Evolutionary conservation across 2,888 invertebrate species (phyloP), one percentile per base, ranked within the genome.

Genomic region (Nemotelus pantherinus): DNA sequence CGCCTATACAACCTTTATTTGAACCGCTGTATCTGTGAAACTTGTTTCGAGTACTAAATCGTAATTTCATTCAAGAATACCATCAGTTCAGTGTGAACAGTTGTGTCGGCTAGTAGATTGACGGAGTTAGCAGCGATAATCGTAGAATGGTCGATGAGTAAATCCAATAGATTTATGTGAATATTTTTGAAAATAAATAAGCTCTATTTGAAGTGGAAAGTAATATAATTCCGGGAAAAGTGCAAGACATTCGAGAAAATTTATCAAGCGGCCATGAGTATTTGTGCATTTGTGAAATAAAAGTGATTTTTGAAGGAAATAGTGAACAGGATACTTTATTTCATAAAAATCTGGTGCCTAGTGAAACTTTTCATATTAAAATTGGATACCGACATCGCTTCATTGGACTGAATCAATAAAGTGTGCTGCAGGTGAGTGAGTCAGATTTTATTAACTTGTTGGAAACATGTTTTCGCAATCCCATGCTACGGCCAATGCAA

Each of bases 31-130:
- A 70, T 55, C 53, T 4, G 70, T 4, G 55, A 70, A 70, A 70
- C 70, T 70, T 53, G 70, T 43, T 70, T 44, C 55, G 43, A 70
- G 53, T 70, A 70, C 70, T 55, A 70, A 70, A 70, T 55, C 43
- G 53, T 70, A 70, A 70, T 70, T 70, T 70, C 70, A 70, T 70
- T 70, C 70, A 70, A 53, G 70, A 70, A 70, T 55, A 43, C 43
- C 70, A 43, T 70, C 70, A 70, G 70, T 70, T 70, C 70, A 53
- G 41, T 10, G 53, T 70, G 70, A 70, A 43, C 70, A 70, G 53
- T 55, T 70, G 41, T 55, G 44, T 55, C 70, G 70, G 70, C 55
- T 70, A 55, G 48, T 67, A 48, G 57, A 57, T 25, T 57, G 25
- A 25, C 25, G 10, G 10, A 43, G 39, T 63, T 43, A 43, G 63